A percentile compares a stretch with the other conserved stretches of the same genome.
Evolutionary conservation across 2,888 invertebrate species (phyloP).

Genomic region (Eugnorisma glareosa): DNA sequence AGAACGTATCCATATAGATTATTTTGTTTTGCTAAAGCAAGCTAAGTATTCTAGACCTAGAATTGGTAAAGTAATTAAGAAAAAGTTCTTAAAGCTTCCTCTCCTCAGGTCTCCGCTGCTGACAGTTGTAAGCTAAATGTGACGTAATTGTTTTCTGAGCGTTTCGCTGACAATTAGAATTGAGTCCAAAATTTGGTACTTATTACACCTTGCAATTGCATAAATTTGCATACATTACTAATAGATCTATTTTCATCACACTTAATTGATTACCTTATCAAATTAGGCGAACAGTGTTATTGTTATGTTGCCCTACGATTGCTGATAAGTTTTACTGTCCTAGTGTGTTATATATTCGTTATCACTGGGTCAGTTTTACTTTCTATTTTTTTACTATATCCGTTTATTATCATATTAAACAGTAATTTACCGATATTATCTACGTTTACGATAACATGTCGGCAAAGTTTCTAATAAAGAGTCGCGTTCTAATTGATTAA

Average conservation of each 20-base stretch:
- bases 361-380: slow-evolving; percentile 46
- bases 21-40: background rate
- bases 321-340: slow-evolving; percentile 43
- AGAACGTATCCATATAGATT: too few relatives aligned
- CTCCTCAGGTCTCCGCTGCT: too few relatives aligned
- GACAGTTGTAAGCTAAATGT: background rate
- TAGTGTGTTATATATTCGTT: slow-evolving; percentile 44
- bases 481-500: slow-evolving; percentile 7
- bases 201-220: background rate
- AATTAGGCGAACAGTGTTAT: slow-evolving; percentile 55
- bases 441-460: slow-evolving; percentile 40
- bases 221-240: background rate
- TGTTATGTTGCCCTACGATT: slow-evolving; percentile 49
- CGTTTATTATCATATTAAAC: slow-evolving; percentile 34
- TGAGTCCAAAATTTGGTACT: background rate
- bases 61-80: background rate
- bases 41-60: background rate
- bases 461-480: slow-evolving; percentile 31
- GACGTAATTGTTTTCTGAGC: background rate
- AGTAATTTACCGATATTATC: slow-evolving; percentile 49
- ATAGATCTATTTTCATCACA: slow-evolving; percentile 41
- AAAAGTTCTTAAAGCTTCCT: too few relatives aligned
- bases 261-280: slow-evolving; percentile 53
- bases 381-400: slow-evolving; percentile 40
- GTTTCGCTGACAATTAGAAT: background rate